A percentile compares a stretch with the other conserved stretches of the same genome.
Conservation (phyloP, 1,140 invertebrate genomes). For the Helicoverpa zea region DNA sequence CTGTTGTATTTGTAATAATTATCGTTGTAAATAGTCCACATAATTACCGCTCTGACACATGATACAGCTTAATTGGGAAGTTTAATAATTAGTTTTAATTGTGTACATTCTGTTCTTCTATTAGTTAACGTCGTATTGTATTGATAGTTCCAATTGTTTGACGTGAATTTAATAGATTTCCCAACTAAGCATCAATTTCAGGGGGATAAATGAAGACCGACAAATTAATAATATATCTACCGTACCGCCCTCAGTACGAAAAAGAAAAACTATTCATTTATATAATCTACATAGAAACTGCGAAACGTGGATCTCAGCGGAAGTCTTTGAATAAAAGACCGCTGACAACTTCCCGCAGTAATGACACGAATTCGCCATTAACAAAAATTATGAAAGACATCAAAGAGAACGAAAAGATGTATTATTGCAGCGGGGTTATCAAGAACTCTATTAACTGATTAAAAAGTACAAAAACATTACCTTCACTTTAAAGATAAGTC, state of each 20-base stretch:
- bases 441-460: neutral
- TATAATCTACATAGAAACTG: constrained; percentile 11
- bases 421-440: neutral
- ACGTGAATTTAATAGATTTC: no score
- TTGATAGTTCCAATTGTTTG: neutral
- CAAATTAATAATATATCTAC: no score
- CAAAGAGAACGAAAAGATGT: neutral
- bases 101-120: constrained; percentile 9
- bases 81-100: constrained; percentile 30
- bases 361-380: constrained; percentile 23
- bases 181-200: neutral
- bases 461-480: no score
- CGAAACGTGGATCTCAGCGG: constrained; percentile 9
- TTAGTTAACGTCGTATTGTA: neutral
- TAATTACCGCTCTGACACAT: constrained; percentile 2
- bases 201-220: neutral
- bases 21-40: constrained; percentile 26
- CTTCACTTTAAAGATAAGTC: no score
- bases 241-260: neutral
- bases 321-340: constrained; percentile 18
- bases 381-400: constrained; percentile 28
- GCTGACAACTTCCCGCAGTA: constrained; percentile 27
- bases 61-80: constrained; percentile 12
- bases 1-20: constrained; percentile 34
- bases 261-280: constrained; percentile 21